Base-by-base conservation (phyloP, 1,140 invertebrate genomes). In the Cylas formicarius region DNA sequence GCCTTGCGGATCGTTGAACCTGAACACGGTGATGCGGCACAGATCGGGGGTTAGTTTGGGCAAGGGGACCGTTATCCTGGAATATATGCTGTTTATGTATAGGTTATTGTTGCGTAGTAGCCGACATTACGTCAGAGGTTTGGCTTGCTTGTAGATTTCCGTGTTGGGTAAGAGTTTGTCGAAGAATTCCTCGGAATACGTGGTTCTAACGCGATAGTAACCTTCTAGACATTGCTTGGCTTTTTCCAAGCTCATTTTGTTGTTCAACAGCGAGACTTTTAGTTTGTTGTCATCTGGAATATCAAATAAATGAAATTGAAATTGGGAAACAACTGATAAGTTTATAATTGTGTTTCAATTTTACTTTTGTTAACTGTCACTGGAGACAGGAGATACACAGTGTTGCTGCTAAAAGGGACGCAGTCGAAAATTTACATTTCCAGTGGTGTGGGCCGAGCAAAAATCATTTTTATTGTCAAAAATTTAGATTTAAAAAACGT, bases 201-300 rank as follows among this genome's bases (percentile, higher is more conserved):
- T 10, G 8, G 44, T 33, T 33, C 48, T 44, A 1, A 40, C 14
- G 13, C 36, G 39, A 16, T 36, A 48, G 21, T 54, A 54, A n/a
- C 41, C 48, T 33, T 50, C 48, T 2, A 50, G 6, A n/a, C 17
- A 37, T 28, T 37, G 34, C 31, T 54, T 54, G 3, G 44, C 35
- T 23, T 48, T 44, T 28, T 54, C 52, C 13, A 48, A 6, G 24
- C 44, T 50, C 52, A 54, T 54, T 35, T 54, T 54, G 8, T 14
- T 16, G 24, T 54, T 50, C 4, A 54, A n/a, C 0, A 54, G 37
- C n/a, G 20, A 17, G 11, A 38, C 10, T 32, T 17, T 35, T 4
- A 50, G 8, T 5, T 42, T 45, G 17, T 47, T 38, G 4, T 43
- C 39, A 14, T 22, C 31, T 40, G 26, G 11, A 41, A 34, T 16